Conservation (phyloP, 2,797 vertebrate genomes). For the Sebastiscus tertius region DNA sequence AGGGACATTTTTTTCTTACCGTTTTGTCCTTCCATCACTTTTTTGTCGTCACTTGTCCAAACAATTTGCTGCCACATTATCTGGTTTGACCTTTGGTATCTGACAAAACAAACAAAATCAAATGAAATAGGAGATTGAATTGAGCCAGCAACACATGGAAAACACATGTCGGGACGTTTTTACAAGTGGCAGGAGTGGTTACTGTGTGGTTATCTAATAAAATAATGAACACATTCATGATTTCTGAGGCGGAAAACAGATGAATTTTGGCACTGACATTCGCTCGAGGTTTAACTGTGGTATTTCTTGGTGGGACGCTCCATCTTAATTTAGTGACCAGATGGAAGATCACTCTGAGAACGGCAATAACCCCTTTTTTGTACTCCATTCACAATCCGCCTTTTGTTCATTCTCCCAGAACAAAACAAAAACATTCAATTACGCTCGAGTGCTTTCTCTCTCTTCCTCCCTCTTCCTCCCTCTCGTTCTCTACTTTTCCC, state of each 20-base stretch:
- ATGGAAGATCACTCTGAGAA: conserved; percentile 9
- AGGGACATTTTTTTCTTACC: conserved; percentile 55
- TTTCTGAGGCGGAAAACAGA: conserved; percentile 1
- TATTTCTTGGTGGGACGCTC: conserved; percentile 13
- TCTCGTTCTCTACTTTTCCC: conserved; percentile 20
- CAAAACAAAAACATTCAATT: conserved; percentile 47
- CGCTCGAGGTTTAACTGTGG: conserved; percentile 37
- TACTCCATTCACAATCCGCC: conserved; percentile 29
- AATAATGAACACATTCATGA: conserved; percentile 32
- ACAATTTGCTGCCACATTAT: conserved; percentile 52
- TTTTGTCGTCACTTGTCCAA: conserved; percentile 22
- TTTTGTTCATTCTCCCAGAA: conserved; percentile 20
- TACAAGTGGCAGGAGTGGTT: conserved; percentile 29
- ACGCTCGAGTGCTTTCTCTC: not conserved
- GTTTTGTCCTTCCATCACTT: conserved; percentile 76
- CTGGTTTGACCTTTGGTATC: conserved; percentile 29
- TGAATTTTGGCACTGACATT: conserved; percentile 13
- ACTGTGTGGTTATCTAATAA: conserved; percentile 37
- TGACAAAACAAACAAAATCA: conserved; percentile 22
- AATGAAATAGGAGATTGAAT: not conserved
- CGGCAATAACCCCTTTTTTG: conserved; percentile 13
- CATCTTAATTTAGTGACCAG: conserved; percentile 32
- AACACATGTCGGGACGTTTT: conserved; percentile 8
- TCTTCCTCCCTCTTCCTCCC: not conserved
- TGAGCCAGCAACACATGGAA: not conserved